These are phyloP conservation scores for Rhagophthalmus giganteus DNA, from an alignment of 2,888 invertebrate species.

Conservation along the genomic window DNA sequence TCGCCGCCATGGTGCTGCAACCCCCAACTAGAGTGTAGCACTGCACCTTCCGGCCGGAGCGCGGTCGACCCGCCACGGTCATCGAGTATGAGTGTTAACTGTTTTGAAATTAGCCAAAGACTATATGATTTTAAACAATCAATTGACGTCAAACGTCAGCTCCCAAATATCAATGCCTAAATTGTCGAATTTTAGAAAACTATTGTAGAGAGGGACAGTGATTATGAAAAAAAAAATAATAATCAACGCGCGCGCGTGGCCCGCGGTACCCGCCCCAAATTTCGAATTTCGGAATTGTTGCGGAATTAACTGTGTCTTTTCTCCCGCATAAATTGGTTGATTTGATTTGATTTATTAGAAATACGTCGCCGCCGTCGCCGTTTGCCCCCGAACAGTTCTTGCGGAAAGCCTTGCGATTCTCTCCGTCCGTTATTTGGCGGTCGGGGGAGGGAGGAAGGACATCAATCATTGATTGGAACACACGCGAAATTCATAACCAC, in stretches of 20 bases:
- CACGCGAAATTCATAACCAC: too few relatives aligned
- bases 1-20: conserved; percentile 87
- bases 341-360: background rate
- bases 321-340: conserved; percentile 1
- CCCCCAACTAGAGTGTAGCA: conserved; percentile 82
- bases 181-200: conserved; percentile 7
- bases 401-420: too few relatives aligned
- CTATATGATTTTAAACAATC: conserved; percentile 1
- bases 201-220: conserved; percentile 8
- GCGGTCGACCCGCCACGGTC: conserved; percentile 51
- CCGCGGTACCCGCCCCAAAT: conserved; percentile 11
- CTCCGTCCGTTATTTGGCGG: too few relatives aligned
- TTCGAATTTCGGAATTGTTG: conserved; percentile 5
- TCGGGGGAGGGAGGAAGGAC: too few relatives aligned
- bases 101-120: conserved; percentile 41
- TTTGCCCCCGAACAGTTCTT: too few relatives aligned
- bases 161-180: background rate
- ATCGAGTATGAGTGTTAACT: conserved; percentile 55
- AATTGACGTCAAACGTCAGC: conserved; percentile 4
- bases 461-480: background rate
- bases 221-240: too few relatives aligned
- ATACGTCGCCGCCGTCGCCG: conserved; percentile 8
- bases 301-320: conserved; percentile 9
- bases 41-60: conserved; percentile 51
- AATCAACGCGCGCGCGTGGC: background rate